phyloP scores from a whole-genome alignment of 2,797 vertebrate species.

The Picus viridis region DNA sequence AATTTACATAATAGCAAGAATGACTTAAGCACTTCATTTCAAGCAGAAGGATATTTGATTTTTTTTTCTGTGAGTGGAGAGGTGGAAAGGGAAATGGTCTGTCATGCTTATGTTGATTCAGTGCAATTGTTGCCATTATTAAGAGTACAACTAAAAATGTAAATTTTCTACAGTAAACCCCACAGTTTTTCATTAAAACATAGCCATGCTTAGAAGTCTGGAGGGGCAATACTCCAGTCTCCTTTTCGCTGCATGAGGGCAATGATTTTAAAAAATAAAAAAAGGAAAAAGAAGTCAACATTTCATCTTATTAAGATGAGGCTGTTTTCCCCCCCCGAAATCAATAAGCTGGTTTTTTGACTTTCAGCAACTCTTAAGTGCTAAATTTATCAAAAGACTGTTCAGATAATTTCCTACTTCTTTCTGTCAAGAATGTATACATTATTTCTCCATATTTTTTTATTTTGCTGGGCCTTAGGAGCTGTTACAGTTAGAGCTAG shows the following conservation, averaged over 20 bases:
- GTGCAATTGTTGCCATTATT: not conserved
- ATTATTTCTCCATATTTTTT: not conserved
- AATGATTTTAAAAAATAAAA: not conserved
- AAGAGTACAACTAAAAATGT: not conserved
- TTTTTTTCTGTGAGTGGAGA: not conserved
- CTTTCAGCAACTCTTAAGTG: not conserved
- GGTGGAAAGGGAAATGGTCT: not conserved
- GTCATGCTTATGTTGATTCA: not conserved
- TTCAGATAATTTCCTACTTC: constrained; percentile 1
- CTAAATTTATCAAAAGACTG: not conserved
- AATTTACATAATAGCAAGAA: constrained; percentile 17
- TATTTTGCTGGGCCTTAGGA: not conserved
- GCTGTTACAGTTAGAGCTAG: not conserved
- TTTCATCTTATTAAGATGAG: not conserved
- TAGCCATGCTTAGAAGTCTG: not conserved
- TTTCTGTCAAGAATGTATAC: not conserved
- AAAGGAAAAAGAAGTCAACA: rapidly evolving
- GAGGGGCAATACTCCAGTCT: not conserved
- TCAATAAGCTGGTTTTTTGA: not conserved
- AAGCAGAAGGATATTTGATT: not conserved
- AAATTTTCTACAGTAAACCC: not conserved
- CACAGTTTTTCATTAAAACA: not conserved
- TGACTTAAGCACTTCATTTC: not conserved
- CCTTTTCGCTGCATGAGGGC: not conserved
- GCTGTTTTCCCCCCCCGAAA: not conserved